Percentiles rank a stretch among this genome's conserved stretches.
phyloP scores from a whole-genome alignment of 2,888 invertebrate genomes.

The Polydrusus cervinus region DNA sequence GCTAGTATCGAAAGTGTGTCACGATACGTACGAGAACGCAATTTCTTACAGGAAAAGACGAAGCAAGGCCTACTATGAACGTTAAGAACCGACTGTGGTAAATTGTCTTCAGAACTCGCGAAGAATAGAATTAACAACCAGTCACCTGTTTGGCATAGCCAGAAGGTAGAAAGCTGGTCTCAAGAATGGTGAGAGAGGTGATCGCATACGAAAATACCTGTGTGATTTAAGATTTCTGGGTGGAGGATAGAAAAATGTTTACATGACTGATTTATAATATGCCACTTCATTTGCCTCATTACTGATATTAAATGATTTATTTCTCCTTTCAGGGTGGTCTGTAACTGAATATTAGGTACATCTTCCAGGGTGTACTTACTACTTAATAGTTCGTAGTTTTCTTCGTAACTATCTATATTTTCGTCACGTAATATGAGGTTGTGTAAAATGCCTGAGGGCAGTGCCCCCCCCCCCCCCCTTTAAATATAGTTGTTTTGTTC shows the following conservation, averaged over 20 bases:
- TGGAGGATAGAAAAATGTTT: slow-evolving; percentile 32
- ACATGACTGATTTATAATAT: not conserved
- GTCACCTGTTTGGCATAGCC: slow-evolving; percentile 56
- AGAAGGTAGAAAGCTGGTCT: slow-evolving; percentile 56
- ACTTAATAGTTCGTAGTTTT: too few relatives aligned
- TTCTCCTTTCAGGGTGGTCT: not conserved
- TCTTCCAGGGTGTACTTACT: too few relatives aligned
- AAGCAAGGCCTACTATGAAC: slow-evolving; percentile 44
- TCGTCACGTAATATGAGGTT: too few relatives aligned
- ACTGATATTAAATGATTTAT: not conserved
- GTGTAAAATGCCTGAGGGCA: too few relatives aligned
- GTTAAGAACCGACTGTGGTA: slow-evolving; percentile 50
- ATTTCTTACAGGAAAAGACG: slow-evolving; percentile 32
- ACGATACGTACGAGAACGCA: slow-evolving; percentile 28
- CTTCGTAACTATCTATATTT: too few relatives aligned
- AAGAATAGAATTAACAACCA: slow-evolving; percentile 51
- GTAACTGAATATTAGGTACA: not conserved
- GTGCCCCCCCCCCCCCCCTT: too few relatives aligned
- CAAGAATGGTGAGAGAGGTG: slow-evolving; percentile 46
- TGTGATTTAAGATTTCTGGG: slow-evolving; percentile 47
- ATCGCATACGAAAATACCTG: slow-evolving; percentile 49
- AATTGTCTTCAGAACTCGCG: slow-evolving; percentile 52
- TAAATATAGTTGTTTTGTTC: too few relatives aligned
- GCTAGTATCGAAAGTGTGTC: slow-evolving; percentile 50
- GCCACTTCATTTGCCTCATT: too few relatives aligned